Conservation (phyloP, 1,140 invertebrate species). For the Drosophila tani region DNA sequence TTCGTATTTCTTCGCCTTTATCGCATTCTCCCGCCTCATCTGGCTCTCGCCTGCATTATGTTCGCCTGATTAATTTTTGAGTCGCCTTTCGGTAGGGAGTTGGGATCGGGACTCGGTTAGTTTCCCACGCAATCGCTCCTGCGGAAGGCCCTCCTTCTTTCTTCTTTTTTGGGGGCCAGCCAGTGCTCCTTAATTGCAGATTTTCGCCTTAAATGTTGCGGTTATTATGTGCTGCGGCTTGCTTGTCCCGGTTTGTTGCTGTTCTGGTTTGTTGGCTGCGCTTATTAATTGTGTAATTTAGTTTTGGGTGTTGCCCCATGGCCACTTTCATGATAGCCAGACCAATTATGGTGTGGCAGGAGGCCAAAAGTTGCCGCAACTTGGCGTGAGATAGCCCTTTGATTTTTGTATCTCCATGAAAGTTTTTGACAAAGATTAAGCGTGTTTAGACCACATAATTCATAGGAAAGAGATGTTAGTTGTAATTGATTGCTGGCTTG, state of each 20-base stretch:
- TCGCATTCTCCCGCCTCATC: slow-evolving; percentile 70
- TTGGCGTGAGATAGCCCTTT: slow-evolving; percentile 18
- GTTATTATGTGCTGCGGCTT: slow-evolving; percentile 56
- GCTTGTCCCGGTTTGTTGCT: slow-evolving; percentile 17
- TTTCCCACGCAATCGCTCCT: slow-evolving; percentile 58
- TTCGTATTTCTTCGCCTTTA: slow-evolving; percentile 61
- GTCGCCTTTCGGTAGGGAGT: slow-evolving; percentile 28
- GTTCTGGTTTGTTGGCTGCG: slow-evolving; percentile 43
- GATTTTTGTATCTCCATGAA: slow-evolving; percentile 21
- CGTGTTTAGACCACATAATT: neutral
- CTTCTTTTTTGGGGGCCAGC: slow-evolving; percentile 18
- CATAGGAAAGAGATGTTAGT: neutral
- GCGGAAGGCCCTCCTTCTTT: neutral
- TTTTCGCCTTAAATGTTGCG: slow-evolving; percentile 69
- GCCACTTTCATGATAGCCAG: slow-evolving; percentile 55
- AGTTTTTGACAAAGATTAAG: slow-evolving; percentile 25
- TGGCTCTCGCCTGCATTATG: slow-evolving; percentile 63
- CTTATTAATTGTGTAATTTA: slow-evolving; percentile 80
- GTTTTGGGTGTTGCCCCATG: slow-evolving; percentile 55
- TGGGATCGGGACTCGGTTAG: slow-evolving; percentile 9
- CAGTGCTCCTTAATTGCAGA: slow-evolving; percentile 66
- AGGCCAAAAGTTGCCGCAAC: slow-evolving; percentile 52
- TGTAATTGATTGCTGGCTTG: neutral
- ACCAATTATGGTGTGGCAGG: slow-evolving; percentile 25
- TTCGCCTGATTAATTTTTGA: slow-evolving; percentile 76